Evolutionary conservation across 2,797 vertebrate genomes (phyloP).

Genomic region (Mallotus villosus): DNA sequence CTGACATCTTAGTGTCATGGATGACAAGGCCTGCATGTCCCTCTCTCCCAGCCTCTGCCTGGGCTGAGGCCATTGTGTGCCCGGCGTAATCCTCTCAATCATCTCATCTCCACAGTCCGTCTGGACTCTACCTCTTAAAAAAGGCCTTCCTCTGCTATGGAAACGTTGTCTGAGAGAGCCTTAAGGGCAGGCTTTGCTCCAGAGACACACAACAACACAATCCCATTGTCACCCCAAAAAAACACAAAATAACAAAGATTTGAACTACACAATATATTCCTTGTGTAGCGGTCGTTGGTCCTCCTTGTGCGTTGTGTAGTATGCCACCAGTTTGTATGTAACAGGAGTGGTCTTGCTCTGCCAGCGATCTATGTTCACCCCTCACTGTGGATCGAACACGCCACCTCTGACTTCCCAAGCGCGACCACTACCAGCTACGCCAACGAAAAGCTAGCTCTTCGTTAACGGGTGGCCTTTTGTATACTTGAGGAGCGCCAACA

Average conservation of each 20-base stretch:
- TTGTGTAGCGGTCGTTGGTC: too few species aligned
- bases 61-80: constrained; percentile 18
- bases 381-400: too few species aligned
- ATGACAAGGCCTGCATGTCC: constrained; percentile 10
- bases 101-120: constrained; percentile 16
- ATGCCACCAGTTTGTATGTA: too few species aligned
- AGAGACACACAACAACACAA: neutral
- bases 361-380: too few species aligned
- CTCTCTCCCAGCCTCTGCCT: neutral
- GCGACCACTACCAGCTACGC: too few species aligned
- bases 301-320: too few species aligned
- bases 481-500: neutral
- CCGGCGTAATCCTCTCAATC: constrained; percentile 30
- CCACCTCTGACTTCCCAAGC: too few species aligned
- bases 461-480: too few species aligned
- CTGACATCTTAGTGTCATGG: constrained; percentile 15
- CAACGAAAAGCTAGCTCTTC: too few species aligned
- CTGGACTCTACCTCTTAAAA: constrained; percentile 22
- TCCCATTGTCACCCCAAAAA: neutral
- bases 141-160: constrained; percentile 7
- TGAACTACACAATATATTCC: neutral
- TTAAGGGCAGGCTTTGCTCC: neutral
- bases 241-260: too few species aligned
- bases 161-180: constrained; percentile 6
- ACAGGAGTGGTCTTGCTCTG: too few species aligned